Conservation (phyloP, 2,888 invertebrate species). For the Lochmaea capreae region DNA sequence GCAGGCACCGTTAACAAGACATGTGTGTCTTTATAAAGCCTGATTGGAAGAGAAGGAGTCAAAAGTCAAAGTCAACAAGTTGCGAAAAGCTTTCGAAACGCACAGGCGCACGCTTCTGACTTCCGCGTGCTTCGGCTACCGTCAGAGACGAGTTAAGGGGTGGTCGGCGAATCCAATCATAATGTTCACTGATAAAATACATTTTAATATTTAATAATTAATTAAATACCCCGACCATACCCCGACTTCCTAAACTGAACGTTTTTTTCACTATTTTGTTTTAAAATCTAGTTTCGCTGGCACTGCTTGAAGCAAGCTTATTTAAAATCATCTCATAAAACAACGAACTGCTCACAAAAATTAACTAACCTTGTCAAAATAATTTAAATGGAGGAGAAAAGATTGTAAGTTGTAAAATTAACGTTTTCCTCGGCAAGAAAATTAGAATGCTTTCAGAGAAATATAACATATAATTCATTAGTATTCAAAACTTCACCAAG, state of each 20-base stretch:
- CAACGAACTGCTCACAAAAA: not conserved
- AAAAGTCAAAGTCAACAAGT: too few relatives aligned
- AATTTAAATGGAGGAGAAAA: not conserved
- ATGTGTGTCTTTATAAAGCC: too few relatives aligned
- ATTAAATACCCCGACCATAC: too few relatives aligned
- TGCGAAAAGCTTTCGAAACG: too few relatives aligned
- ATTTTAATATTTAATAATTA: too few relatives aligned
- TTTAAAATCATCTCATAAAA: slow-evolving; percentile 4
- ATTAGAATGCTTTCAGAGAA: slow-evolving; percentile 10
- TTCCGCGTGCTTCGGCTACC: too few relatives aligned
- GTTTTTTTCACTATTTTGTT: not conserved
- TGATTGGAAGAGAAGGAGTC: too few relatives aligned
- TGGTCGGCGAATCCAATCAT: too few relatives aligned
- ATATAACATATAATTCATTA: slow-evolving; percentile 13
- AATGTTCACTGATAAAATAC: too few relatives aligned
- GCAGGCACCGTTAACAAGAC: too few relatives aligned
- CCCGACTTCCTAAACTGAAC: not conserved
- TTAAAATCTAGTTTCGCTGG: not conserved
- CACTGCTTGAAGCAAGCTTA: not conserved
- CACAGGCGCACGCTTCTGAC: too few relatives aligned
- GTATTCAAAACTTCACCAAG: slow-evolving; percentile 1
- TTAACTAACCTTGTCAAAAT: not conserved
- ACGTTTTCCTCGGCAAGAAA: slow-evolving; percentile 3
- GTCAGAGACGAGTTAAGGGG: too few relatives aligned
- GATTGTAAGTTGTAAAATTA: slow-evolving; percentile 4